These are phyloP conservation scores for Elmis aenea DNA, from an alignment of 2,888 invertebrate species.

Conservation along the genomic window DNA sequence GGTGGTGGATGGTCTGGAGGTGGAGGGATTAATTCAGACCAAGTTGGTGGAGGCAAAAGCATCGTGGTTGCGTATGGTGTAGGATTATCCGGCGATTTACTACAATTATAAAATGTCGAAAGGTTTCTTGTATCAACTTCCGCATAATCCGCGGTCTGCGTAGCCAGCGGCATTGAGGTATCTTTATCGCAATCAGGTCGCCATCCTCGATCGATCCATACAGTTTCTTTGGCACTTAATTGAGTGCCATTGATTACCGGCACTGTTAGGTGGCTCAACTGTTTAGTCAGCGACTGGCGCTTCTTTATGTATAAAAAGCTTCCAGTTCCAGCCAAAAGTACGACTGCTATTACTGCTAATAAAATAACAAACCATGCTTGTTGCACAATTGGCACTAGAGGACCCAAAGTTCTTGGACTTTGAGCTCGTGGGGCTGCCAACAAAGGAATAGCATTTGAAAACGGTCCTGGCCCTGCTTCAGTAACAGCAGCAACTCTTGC, in stretches of 20 bases:
- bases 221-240: constrained; percentile 53
- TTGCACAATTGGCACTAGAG: constrained; percentile 50
- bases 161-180: constrained; percentile 57
- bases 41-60: constrained; percentile 50
- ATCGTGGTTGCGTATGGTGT: constrained; percentile 74
- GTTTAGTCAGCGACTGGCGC: constrained; percentile 54
- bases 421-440: constrained; percentile 60
- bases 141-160: constrained; percentile 60
- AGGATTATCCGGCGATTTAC: constrained; percentile 61
- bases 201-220: constrained; percentile 70
- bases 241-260: constrained; percentile 46
- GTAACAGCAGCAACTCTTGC: constrained; percentile 89
- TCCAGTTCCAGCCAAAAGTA: constrained; percentile 42
- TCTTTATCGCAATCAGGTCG: constrained; percentile 61
- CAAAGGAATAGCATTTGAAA: constrained; percentile 70
- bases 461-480: constrained; percentile 82
- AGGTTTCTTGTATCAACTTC: constrained; percentile 62
- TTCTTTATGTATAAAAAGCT: constrained; percentile 54
- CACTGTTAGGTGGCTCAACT: constrained; percentile 62
- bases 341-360: constrained; percentile 54
- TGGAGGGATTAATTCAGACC: constrained; percentile 57
- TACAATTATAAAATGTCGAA: constrained; percentile 66
- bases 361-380: constrained; percentile 72
- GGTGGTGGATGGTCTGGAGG: constrained; percentile 59
- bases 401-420: constrained; percentile 43